phyloP scores from a whole-genome alignment of 2,113 vertebrate species.

The Cynopterus brachyotis region DNA sequence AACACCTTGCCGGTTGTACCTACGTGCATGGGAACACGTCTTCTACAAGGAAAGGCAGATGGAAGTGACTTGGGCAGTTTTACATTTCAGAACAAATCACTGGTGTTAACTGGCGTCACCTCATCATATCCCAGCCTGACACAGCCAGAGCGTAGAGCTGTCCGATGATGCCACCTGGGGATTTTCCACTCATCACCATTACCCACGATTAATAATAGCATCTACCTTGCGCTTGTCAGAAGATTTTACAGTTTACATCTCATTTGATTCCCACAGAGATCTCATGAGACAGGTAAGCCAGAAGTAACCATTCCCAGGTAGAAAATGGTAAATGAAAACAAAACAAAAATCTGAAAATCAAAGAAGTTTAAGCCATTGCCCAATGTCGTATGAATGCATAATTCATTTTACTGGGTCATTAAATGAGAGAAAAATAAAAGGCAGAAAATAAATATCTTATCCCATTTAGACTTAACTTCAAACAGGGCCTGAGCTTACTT shows the following conservation, averaged over 20 bases:
- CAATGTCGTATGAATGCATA: background rate
- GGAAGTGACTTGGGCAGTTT: background rate
- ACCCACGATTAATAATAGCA: background rate
- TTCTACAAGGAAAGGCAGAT: background rate
- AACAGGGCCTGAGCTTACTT: background rate
- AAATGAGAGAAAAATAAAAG: background rate
- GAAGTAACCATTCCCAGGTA: background rate
- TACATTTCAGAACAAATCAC: background rate
- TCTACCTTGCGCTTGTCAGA: background rate
- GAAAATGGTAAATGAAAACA: background rate
- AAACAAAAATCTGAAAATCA: background rate
- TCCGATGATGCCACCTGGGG: background rate
- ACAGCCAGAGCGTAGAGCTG: background rate
- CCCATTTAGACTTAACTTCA: background rate
- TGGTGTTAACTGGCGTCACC: background rate
- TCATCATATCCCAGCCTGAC: background rate
- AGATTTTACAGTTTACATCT: conserved; percentile 20
- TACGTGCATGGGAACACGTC: rapidly evolving
- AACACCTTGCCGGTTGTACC: background rate
- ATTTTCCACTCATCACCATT: background rate
- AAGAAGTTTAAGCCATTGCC: background rate
- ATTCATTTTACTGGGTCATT: conserved; percentile 30
- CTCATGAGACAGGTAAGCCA: background rate
- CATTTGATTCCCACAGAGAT: conserved; percentile 6
- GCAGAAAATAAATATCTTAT: background rate